Conservation (phyloP, 2,113 vertebrate species). For the Ailurus styani region DNA sequence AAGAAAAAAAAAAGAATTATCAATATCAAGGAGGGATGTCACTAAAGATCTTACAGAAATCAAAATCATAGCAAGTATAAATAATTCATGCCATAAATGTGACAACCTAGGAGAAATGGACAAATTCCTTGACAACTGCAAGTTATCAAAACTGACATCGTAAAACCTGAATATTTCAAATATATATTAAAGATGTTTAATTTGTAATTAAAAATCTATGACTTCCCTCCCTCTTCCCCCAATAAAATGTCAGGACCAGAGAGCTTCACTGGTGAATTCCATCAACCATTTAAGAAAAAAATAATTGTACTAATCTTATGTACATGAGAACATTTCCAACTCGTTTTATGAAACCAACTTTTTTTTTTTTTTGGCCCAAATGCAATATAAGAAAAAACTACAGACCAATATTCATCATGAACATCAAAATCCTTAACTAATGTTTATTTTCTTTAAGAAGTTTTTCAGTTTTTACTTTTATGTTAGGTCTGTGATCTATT, state of each 20-base stretch:
- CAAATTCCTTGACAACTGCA: not conserved
- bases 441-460: not conserved
- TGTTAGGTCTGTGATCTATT: not conserved
- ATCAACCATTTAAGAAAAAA: not conserved
- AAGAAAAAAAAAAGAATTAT: not conserved
- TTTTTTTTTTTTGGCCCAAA: not conserved
- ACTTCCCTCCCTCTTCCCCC: not conserved
- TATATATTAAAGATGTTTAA: slow-evolving; percentile 1
- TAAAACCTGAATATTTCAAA: not conserved
- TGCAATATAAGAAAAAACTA: not conserved
- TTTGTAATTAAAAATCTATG: not conserved
- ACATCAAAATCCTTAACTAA: not conserved
- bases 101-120: not conserved
- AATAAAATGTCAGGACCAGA: not conserved
- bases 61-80: not conserved
- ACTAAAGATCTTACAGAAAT: not conserved
- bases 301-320: not conserved
- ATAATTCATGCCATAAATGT: not conserved
- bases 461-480: not conserved
- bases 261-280: not conserved
- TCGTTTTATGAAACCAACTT: not conserved
- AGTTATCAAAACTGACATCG: not conserved
- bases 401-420: not conserved
- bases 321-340: not conserved
- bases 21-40: not conserved